Evolutionary conservation across 35 echinoderm and acorn worm species (phyloP), one percentile per base, ranked within the genome.

Genomic region (Lytechinus pictus): DNA sequence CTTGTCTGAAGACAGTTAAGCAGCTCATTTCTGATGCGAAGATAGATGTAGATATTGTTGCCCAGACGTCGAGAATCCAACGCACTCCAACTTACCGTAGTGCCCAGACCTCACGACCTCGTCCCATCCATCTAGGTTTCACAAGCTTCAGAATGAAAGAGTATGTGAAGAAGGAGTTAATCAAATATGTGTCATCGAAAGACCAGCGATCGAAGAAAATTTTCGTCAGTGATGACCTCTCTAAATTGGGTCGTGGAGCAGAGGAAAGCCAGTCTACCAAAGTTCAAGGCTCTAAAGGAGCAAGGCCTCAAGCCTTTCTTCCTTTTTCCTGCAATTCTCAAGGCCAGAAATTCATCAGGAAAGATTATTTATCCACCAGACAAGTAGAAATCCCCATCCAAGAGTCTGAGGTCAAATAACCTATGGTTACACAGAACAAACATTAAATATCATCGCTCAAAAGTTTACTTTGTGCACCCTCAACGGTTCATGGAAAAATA

Each of bases 191-290:
- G 21, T 89, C 87, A 53, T 6, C 5, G 2, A n/a, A 0, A 89
- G n/a, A 89, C 3, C 7, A 89, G 13, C 28, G 87, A 14, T 14
- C 5, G 21, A 89, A 14, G 87, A 89, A 87, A 21, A 28, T 89
- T 28, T 89, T 89, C n/a, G 13, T 89, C 87, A 89, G 87, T 89
- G 87, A 89, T 89, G 87, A 89, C 13, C 87, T 89, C 27, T 89
- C 87, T 4, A 89, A 89, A 14, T n/a, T 0, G 87, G 0, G 87
- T 89, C 19, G 3, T 89, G n/a, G 19, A 89, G 87, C 87, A 14
- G 6, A 89, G 87, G 33, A 89, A 89, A 28, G 87, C 87, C 33
- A n/a, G 33, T 2, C 28, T 89, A 28, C 33, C 6, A 27, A 10
- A n/a, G 9, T 44, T 44, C 87, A 89, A 89, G 4, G 87, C 87